Evolutionary conservation across 2,113 vertebrate species (phyloP), one percentile per base, ranked within the genome.

Genomic region (Gallinago paraguaiae): DNA sequence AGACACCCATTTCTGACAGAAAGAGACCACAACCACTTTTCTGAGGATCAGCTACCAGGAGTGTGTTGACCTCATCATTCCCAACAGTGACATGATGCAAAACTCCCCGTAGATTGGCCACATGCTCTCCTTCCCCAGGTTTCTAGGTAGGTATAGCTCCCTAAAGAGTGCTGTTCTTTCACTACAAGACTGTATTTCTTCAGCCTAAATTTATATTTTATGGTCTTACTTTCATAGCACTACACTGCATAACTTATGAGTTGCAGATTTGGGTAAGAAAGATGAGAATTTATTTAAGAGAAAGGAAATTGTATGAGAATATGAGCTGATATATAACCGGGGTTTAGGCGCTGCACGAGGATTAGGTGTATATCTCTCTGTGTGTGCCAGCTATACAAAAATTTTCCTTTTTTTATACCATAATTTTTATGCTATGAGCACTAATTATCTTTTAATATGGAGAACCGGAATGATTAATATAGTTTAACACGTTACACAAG

Each of bases 401-500:
- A 22, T 7, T 82, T 82, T 23, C 8, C 22, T 45, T 95, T 94
- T 75, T 92, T 41, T 30, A 27, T 78, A 59, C 35, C 43, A 11
- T 43, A 80, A 56, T 88, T 96, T 92, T 90, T 45, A 79, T 74
- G 53, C 33, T 90, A 48, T 33, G 68, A 88, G n/a, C 33, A 53
- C 67, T 92, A 93, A 96, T 93, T 78, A 84, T 82, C 51, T 88
- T 95, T 90, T 87, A 94, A 95, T 91, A 77, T 19, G 39, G 37
- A 74, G 84, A 96, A 90, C 41, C 56, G 72, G 63, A 85, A 90
- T 4, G 2, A 86, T 95, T 96, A 93, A 91, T 93, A 91, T 23
- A 89, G 69, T 87, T 95, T 77, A 96, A 84, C 56, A 77, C 33
- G 33, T 69, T 78, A 84, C 37, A 92, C 2, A 6, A 79, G 86